Conservation (phyloP, 2,888 invertebrate species). For the Drosophila nigricruria region DNA sequence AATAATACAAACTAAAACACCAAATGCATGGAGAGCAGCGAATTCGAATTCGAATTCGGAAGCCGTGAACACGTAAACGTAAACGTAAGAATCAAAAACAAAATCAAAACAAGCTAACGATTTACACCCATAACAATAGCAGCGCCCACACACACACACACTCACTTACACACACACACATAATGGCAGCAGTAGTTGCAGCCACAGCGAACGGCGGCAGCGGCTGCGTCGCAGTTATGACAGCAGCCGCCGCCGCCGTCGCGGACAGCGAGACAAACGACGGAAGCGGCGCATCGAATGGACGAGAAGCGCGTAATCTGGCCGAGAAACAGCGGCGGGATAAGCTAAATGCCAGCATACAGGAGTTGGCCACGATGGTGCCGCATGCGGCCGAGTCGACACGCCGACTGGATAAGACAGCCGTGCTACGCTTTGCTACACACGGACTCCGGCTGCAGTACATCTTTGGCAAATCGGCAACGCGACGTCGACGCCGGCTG, state of each 20-base stretch:
- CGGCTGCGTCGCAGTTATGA: slow-evolving; percentile 56
- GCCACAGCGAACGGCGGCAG: slow-evolving; percentile 38
- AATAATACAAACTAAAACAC: slow-evolving; percentile 17
- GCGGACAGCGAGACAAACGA: slow-evolving; percentile 37
- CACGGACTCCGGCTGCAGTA: slow-evolving; percentile 93
- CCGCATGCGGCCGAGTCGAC: slow-evolving; percentile 93
- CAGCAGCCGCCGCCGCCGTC: slow-evolving; percentile 34
- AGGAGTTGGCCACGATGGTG: slow-evolving; percentile 92
- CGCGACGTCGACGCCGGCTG: slow-evolving; percentile 49
- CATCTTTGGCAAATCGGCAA: slow-evolving; percentile 83
- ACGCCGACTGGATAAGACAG: slow-evolving; percentile 95
- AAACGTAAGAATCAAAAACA: slow-evolving; percentile 48
- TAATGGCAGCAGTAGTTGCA: slow-evolving; percentile 64
- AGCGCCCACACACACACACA: slow-evolving; percentile 17
- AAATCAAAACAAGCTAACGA: slow-evolving; percentile 57
- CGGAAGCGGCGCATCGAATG: slow-evolving; percentile 85
- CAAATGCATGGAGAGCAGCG: slow-evolving; percentile 38
- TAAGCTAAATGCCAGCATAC: slow-evolving; percentile 94
- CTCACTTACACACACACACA: slow-evolving; percentile 7
- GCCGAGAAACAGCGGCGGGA: slow-evolving; percentile 96
- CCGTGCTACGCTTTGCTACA: slow-evolving; percentile 93
- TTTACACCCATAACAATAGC: slow-evolving; percentile 32
- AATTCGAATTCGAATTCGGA: slow-evolving; percentile 42
- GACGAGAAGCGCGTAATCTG: slow-evolving; percentile 92
- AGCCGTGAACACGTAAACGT: slow-evolving; percentile 38